These are phyloP conservation scores for Nomada ruficornis DNA, from an alignment of 2,888 invertebrate species.

Conservation along the genomic window DNA sequence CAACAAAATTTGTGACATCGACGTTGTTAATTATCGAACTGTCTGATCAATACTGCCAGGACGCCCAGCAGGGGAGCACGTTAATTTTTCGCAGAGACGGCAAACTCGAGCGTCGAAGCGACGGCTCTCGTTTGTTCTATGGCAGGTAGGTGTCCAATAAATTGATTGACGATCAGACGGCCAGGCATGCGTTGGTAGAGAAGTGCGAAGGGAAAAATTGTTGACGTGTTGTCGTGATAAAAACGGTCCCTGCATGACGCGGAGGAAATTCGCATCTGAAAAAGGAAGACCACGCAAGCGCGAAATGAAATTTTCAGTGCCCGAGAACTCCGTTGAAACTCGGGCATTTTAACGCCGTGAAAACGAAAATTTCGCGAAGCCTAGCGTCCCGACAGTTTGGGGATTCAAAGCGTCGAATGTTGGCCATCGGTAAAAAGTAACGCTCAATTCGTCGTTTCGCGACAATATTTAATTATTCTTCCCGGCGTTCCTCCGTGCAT, in stretches of 20 bases:
- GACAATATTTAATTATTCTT: neutral
- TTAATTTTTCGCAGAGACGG: constrained; percentile 7
- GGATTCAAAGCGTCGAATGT: neutral
- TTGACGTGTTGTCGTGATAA: constrained; percentile 46
- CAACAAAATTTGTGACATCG: neutral
- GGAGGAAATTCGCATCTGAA: constrained; percentile 24
- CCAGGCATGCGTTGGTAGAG: neutral
- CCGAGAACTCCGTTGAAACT: neutral
- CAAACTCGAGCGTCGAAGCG: constrained; percentile 12
- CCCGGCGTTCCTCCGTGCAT: neutral
- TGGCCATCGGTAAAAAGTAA: neutral
- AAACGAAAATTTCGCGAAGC: neutral
- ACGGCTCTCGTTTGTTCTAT: constrained; percentile 43
- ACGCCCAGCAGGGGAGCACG: neutral
- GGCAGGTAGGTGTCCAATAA: constrained; percentile 36
- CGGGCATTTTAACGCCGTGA: neutral
- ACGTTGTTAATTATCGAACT: neutral
- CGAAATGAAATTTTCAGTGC: constrained; percentile 27
- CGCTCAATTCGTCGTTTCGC: constrained; percentile 6
- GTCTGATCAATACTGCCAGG: neutral
- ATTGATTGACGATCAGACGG: constrained; percentile 50
- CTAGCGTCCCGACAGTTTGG: neutral
- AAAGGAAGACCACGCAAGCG: constrained; percentile 4
- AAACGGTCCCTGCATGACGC: constrained; percentile 17
- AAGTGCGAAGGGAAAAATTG: constrained; percentile 19